A percentile compares a stretch with the other conserved stretches of the same genome.
These are phyloP conservation scores for Meteorus cinctellus DNA, from an alignment of 2,888 invertebrate species.

Conservation along the genomic window DNA sequence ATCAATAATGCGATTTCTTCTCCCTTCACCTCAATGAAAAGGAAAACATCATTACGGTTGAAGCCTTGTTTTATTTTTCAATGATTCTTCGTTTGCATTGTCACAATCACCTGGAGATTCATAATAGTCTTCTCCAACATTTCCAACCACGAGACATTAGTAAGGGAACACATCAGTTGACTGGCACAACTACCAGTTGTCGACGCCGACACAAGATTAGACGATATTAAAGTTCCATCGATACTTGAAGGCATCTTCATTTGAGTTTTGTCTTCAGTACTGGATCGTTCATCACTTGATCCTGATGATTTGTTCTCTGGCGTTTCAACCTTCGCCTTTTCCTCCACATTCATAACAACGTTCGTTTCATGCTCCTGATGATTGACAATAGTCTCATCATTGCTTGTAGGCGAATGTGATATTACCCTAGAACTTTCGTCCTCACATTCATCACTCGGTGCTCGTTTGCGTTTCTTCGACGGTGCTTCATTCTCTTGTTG, in stretches of 20 bases:
- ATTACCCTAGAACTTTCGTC: conserved; percentile 53
- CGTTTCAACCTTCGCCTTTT: conserved; percentile 59
- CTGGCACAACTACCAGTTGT: conserved; percentile 62
- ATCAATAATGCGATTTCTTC: conserved; percentile 27
- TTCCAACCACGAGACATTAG: conserved; percentile 70
- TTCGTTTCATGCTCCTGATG: conserved; percentile 40
- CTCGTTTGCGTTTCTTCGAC: conserved; percentile 70
- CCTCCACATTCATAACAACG: conserved; percentile 56
- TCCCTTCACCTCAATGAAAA: conserved; percentile 11
- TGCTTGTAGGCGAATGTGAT: conserved; percentile 54
- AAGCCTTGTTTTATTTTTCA: conserved; percentile 28
- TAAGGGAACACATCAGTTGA: conserved; percentile 65
- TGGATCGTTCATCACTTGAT: conserved; percentile 42
- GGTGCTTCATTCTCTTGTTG: conserved; percentile 64
- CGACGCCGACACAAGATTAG: conserved; percentile 58
- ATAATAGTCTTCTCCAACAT: conserved; percentile 71
- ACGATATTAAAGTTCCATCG: conserved; percentile 56
- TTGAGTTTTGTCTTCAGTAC: conserved; percentile 48
- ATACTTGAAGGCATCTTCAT: conserved; percentile 50
- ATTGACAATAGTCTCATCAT: conserved; percentile 39
- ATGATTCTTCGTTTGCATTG: conserved; percentile 66
- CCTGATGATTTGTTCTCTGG: conserved; percentile 53
- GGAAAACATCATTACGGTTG: conserved; percentile 26
- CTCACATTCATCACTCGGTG: conserved; percentile 57
- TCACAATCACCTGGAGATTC: conserved; percentile 70